These are phyloP conservation scores for Carettochelys insculpta DNA, from an alignment of 2,113 vertebrate species.

Conservation along the genomic window DNA sequence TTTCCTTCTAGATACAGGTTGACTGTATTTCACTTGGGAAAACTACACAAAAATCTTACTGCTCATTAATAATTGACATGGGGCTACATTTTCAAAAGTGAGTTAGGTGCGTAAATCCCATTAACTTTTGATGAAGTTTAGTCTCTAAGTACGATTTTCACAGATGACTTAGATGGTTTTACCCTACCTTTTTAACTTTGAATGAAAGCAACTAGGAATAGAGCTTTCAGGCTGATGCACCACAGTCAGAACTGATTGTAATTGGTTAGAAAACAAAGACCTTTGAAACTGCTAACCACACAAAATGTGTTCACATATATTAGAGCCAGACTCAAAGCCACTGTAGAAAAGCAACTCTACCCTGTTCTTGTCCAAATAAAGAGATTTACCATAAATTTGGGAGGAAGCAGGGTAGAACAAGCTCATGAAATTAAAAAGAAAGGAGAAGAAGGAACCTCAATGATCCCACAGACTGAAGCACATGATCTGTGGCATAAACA, in stretches of 20 bases:
- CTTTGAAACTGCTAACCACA: slow-evolving; percentile 12
- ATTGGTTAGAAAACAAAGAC: not conserved
- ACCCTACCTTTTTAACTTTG: not conserved
- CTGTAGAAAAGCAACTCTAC: not conserved
- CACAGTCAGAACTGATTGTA: slow-evolving; percentile 17
- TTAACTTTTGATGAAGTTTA: not conserved
- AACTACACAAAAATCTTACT: not conserved
- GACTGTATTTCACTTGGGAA: not conserved
- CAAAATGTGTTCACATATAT: not conserved
- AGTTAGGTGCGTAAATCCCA: not conserved
- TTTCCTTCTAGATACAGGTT: not conserved
- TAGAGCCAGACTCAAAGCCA: not conserved
- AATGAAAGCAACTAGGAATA: not conserved
- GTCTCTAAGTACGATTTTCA: no score
- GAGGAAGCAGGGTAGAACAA: not conserved
- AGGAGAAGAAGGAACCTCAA: not conserved
- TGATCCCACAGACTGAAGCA: not conserved
- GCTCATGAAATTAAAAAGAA: not conserved
- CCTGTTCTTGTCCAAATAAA: not conserved
- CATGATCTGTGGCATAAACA: accelerated
- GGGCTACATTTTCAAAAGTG: not conserved
- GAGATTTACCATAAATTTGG: not conserved
- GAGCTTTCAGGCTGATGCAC: not conserved
- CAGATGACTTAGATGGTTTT: not conserved
- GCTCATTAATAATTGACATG: not conserved